Evolutionary conservation across 2,113 vertebrate species (phyloP), one percentile per base, ranked within the genome.

Genomic region (Nycticebus coucang): DNA sequence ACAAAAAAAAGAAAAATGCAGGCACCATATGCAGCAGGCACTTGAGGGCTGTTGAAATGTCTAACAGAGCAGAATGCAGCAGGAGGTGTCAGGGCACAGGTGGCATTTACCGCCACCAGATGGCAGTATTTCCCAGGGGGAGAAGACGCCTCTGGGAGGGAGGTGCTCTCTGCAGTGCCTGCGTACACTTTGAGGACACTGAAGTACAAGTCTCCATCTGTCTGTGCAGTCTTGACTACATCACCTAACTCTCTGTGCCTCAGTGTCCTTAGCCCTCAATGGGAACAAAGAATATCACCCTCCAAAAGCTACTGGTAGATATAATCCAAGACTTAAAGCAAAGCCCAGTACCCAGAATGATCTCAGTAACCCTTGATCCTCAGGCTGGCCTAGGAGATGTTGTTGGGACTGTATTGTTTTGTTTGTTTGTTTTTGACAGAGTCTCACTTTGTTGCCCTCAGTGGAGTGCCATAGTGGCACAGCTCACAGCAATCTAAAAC

Each of bases 41-140:
- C 41, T 37, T 2, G n/a, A 72, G 78, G 30, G 8, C 35, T 55
- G 21, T 11, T 55, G 1, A 77, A 5, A 2, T 0, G 2, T 64
- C 83, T 24, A 37, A 55, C 11, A 28, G 5, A 78, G 53, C 7
- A 30, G 9, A 86, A 72, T 13, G 19, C 0, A 1, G 28, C 77
- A 17, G 18, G 14, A 17, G 18, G 14, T 33, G 8, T 53, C 41
- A 41, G 21, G 13, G 11, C 28, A 83, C 62, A 82, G 28, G 79
- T 24, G 24, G 9, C 53, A 71, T 24, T 75, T 5, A 74, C 66
- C 60, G 68, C 89, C 94, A 96, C 33, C 4, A 93, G 87, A 59
- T 93, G 62, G 93, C 94, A 96, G 72, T 87, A 71, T 82, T 88
- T 84, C 82, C 85, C 55, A 77, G 53, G 7, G n/a, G 50, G 4